These are phyloP conservation scores for Taenaris catops DNA, from an alignment of 2,888 invertebrate species.

Conservation along the genomic window DNA sequence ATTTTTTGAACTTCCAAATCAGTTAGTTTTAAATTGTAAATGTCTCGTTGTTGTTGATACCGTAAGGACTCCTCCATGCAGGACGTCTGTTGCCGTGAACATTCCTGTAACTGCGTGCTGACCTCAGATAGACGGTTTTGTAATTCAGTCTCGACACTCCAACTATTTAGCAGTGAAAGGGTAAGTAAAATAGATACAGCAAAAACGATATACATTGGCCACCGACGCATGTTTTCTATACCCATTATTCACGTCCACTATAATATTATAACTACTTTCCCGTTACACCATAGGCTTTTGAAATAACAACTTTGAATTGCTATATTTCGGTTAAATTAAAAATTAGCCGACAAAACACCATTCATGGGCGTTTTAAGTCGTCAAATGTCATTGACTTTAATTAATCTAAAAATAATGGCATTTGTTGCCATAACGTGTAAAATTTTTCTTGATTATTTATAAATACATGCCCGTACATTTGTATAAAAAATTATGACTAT, in stretches of 20 bases:
- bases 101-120: constrained; percentile 59
- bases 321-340: neutral
- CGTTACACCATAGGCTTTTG: neutral
- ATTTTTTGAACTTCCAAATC: constrained; percentile 53
- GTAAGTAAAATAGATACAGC: constrained; percentile 61
- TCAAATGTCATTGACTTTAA: constrained; percentile 18
- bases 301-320: constrained; percentile 1
- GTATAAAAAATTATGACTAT: too few species aligned
- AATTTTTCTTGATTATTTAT: too few species aligned
- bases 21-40: constrained; percentile 51
- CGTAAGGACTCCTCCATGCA: constrained; percentile 64
- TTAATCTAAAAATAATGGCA: too few species aligned
- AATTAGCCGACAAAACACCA: constrained; percentile 11
- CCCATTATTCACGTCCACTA: constrained; percentile 45
- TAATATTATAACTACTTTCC: constrained; percentile 1
- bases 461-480: too few species aligned
- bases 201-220: constrained; percentile 70
- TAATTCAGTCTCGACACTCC: constrained; percentile 64
- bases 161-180: constrained; percentile 71
- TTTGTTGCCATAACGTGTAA: too few species aligned
- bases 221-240: constrained; percentile 74
- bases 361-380: constrained; percentile 5
- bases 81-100: constrained; percentile 58
- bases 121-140: constrained; percentile 52
- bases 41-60: constrained; percentile 60